Conservation (phyloP, 2,888 invertebrate genomes). For the Octonoba sinensis region DNA sequence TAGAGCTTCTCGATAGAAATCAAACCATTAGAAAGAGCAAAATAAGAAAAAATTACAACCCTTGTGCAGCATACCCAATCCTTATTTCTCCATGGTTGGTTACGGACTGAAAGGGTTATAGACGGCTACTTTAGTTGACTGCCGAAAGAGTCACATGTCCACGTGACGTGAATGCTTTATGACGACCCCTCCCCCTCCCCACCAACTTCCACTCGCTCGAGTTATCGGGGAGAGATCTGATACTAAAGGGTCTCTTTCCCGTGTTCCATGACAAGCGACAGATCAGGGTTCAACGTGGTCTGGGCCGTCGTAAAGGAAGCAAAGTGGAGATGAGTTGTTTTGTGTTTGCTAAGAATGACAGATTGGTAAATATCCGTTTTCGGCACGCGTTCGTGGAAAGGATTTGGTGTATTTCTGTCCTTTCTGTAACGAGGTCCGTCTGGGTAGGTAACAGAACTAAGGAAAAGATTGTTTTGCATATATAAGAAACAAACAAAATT, state of each 20-base stretch:
- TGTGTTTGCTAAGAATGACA: no score
- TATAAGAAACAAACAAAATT: no score
- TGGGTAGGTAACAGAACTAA: no score
- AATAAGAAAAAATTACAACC: constrained; percentile 40
- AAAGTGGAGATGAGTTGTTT: no score
- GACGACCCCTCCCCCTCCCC: background rate
- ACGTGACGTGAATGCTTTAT: constrained; percentile 48
- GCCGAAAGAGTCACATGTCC: constrained; percentile 6
- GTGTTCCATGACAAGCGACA: background rate
- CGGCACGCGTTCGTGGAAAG: no score
- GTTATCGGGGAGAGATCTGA: constrained; percentile 3
- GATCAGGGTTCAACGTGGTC: no score
- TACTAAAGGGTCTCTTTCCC: constrained; percentile 7
- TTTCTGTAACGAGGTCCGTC: no score
- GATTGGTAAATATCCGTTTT: no score
- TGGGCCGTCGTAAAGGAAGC: no score
- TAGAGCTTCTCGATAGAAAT: constrained; percentile 37
- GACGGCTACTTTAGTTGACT: constrained; percentile 23
- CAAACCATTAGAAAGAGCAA: constrained; percentile 50
- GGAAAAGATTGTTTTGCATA: no score
- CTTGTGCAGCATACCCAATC: constrained; percentile 18
- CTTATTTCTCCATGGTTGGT: constrained; percentile 39
- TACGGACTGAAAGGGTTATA: constrained; percentile 52
- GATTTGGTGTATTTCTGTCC: no score
- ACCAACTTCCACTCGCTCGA: background rate